These are phyloP conservation scores for Euplagia quadripunctaria DNA, from an alignment of 2,888 invertebrate genomes.

Conservation along the genomic window DNA sequence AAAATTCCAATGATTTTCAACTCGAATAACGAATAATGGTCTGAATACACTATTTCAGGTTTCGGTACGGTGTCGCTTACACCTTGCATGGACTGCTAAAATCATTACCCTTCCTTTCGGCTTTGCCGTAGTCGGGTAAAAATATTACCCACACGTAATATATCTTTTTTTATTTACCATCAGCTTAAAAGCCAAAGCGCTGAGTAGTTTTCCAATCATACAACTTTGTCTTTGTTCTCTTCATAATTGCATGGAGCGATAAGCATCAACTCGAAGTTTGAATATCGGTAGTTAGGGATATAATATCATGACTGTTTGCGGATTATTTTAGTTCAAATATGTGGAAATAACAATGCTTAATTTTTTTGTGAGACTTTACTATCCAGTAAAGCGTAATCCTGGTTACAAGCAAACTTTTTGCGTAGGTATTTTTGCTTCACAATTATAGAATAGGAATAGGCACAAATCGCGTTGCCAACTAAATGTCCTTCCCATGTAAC, in stretches of 20 bases:
- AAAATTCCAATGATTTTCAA: too few species aligned
- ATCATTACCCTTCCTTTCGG: too few species aligned
- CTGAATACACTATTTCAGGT: too few species aligned
- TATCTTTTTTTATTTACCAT: background rate
- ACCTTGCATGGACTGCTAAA: too few species aligned
- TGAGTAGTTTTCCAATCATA: background rate
- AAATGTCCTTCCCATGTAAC: too few species aligned
- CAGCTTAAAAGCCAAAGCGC: background rate
- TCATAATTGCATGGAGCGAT: background rate
- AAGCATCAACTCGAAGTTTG: background rate
- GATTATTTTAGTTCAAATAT: background rate
- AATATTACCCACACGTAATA: too few species aligned
- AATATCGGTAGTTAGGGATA: background rate
- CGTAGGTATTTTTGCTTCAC: too few species aligned
- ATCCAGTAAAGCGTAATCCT: background rate
- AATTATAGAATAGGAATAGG: background rate
- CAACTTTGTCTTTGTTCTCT: background rate
- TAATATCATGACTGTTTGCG: background rate
- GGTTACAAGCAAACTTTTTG: too few species aligned
- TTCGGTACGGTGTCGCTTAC: too few species aligned
- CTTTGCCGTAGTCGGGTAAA: too few species aligned
- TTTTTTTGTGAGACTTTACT: background rate
- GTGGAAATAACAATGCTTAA: background rate
- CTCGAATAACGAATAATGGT: too few species aligned
- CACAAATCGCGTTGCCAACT: background rate